These are phyloP conservation scores for Ondatra zibethicus DNA, from an alignment of 2,113 vertebrate species.

Conservation along the genomic window DNA sequence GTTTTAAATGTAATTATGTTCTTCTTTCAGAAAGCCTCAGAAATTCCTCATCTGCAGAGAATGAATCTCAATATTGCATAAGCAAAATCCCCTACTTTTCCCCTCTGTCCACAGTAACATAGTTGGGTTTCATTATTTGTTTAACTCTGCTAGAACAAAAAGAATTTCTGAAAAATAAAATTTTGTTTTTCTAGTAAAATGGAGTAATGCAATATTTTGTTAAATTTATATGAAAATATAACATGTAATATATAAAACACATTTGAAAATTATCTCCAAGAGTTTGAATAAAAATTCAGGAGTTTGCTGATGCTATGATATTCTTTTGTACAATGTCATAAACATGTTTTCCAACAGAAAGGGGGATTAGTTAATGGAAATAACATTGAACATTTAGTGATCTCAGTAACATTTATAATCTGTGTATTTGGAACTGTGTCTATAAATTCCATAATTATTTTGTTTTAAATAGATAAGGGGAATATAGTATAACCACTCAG, in stretches of 20 bases:
- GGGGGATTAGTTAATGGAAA: not conserved
- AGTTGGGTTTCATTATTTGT: not conserved
- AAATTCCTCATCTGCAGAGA: not conserved
- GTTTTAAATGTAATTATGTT: not conserved
- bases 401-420: not conserved
- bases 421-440: not conserved
- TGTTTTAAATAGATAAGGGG: not conserved
- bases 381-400: not conserved
- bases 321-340: not conserved
- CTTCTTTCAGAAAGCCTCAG: not conserved
- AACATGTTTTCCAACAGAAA: not conserved
- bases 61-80: not conserved
- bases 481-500: not conserved
- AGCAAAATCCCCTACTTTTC: not conserved
- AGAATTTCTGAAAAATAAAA: not conserved
- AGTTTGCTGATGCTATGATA: not conserved
- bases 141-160: not conserved
- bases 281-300: not conserved
- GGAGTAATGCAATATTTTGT: not conserved
- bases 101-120: rapidly evolving
- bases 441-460: not conserved
- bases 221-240: not conserved
- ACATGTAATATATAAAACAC: not conserved
- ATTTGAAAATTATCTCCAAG: not conserved
- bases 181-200: not conserved